Evolutionary conservation across 2,888 invertebrate species (phyloP), one percentile per base, ranked within the genome.

Genomic region (Thecocarcelia acutangulata): DNA sequence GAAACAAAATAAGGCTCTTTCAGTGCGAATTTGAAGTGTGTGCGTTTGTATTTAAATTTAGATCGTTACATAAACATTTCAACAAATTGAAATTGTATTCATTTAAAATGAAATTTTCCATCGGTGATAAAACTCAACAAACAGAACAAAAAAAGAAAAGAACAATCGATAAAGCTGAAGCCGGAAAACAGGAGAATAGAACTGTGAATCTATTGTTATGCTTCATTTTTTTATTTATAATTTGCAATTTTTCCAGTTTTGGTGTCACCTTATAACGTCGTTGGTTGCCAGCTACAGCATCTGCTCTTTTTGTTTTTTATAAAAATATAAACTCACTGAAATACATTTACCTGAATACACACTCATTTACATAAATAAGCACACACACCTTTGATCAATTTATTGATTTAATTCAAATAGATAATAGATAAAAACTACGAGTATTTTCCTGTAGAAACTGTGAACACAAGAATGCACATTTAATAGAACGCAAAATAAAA

Each of bases 301-400:
- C 52, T 52, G 28, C 46, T 73, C n/a, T 24, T 48, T 64, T 66
- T 56, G 48, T 28, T 28, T 56, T 66, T 46, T 66, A 17, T 58
- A 58, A 58, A 73, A 48, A 15, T 37, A 37, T 37, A 56, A 59
- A 17, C 42, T n/a, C 40, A 15, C 21, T 52, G 15, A 44, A 37
- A 37, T 4, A 54, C 52, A 28, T 13, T 24, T 50, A 42, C 56
- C 58, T 42, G 21, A 37, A 5, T 37, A 42, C n/a, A 64, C 59
- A 61, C 17, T 54, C 21, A 58, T 33, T 44, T 15, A 13, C 15
- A 59, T 42, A 54, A 11, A 59, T 42, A 54, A 11, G 21, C 52
- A 19, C 6, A 59, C 63, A 73, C 82, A 78, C 82, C 40, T 28
- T 54, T 70, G 59, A 82, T 82, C 70, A 78, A 78, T 78, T 82